Conservation (phyloP, 2,888 invertebrate genomes). For the Drosophila prostipennis region DNA sequence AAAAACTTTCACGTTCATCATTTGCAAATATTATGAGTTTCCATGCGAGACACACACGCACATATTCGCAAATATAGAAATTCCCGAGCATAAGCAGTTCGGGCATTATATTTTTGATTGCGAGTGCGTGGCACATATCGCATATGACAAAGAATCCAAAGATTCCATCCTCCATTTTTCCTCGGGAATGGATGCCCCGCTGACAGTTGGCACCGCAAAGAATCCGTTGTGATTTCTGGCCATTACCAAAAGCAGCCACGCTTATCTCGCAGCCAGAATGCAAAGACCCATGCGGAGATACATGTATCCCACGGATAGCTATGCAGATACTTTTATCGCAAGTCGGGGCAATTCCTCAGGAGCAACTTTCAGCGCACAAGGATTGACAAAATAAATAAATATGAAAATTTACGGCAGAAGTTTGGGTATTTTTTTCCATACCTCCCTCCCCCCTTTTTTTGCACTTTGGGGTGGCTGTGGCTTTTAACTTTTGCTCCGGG, state of each 20-base stretch:
- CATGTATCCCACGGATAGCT: slow-evolving; percentile 43
- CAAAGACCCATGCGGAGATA: slow-evolving; percentile 33
- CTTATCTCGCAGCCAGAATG: slow-evolving; percentile 32
- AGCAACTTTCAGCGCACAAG: slow-evolving; percentile 68
- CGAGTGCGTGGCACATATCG: slow-evolving; percentile 61
- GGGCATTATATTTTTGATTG: slow-evolving; percentile 72
- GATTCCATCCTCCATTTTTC: slow-evolving; percentile 1
- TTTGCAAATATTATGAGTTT: slow-evolving; percentile 79
- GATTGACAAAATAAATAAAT: slow-evolving; percentile 81
- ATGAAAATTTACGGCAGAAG: slow-evolving; percentile 78
- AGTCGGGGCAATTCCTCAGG: slow-evolving; percentile 37
- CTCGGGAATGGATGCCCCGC: slow-evolving; percentile 14
- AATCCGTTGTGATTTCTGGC: slow-evolving; percentile 75
- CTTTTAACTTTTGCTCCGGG: slow-evolving; percentile 65
- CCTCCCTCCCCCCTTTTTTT: not conserved
- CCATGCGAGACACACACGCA: slow-evolving; percentile 43
- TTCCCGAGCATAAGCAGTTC: slow-evolving; percentile 1
- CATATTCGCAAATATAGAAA: slow-evolving; percentile 7
- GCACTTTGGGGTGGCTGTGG: slow-evolving; percentile 38
- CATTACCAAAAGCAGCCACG: slow-evolving; percentile 64
- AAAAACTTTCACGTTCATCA: slow-evolving; percentile 79
- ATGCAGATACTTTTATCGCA: slow-evolving; percentile 67
- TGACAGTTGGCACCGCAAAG: slow-evolving; percentile 37
- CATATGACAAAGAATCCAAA: slow-evolving; percentile 15
- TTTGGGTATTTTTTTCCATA: slow-evolving; percentile 36